Percentiles rank a stretch among this genome's conserved stretches.
Evolutionary conservation across 2,888 invertebrate species (phyloP).

Genomic region (Baccha elongata): DNA sequence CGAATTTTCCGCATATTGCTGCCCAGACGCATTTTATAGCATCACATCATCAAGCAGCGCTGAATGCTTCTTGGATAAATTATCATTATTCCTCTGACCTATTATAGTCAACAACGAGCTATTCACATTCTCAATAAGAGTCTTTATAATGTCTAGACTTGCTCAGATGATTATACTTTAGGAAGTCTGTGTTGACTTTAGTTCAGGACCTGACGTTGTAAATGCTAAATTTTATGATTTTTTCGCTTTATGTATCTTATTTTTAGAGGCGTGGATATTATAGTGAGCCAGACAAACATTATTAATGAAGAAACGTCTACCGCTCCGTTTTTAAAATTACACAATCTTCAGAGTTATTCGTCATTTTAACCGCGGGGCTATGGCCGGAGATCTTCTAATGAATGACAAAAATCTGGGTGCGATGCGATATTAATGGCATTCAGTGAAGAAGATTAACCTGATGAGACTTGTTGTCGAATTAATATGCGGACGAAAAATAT

Average conservation of each 20-base stretch:
- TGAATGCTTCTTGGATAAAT: constrained; percentile 1
- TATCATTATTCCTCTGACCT: constrained; percentile 62
- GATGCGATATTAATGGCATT: constrained; percentile 47
- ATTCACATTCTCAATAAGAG: constrained; percentile 43
- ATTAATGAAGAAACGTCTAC: constrained; percentile 46
- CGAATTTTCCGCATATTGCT: constrained; percentile 66
- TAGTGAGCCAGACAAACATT: constrained; percentile 28
- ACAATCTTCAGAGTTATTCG: constrained; percentile 35
- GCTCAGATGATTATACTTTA: neutral
- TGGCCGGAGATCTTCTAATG: neutral
- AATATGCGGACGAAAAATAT: neutral
- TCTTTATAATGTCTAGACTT: constrained; percentile 48
- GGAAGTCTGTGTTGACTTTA: constrained; percentile 5
- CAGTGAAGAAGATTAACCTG: constrained; percentile 47
- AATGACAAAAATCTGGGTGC: constrained; percentile 41
- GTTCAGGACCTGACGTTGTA: neutral
- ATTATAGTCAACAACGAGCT: no score
- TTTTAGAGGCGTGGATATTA: constrained; percentile 13
- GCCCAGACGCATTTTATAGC: constrained; percentile 38
- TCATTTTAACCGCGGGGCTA: neutral
- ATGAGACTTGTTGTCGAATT: constrained; percentile 36
- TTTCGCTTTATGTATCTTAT: neutral
- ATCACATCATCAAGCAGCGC: constrained; percentile 11
- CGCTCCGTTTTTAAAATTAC: constrained; percentile 39
- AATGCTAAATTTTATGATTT: constrained; percentile 13